phyloP scores from a whole-genome alignment of 2,888 invertebrate genomes.

The Antheraea assamensis region DNA sequence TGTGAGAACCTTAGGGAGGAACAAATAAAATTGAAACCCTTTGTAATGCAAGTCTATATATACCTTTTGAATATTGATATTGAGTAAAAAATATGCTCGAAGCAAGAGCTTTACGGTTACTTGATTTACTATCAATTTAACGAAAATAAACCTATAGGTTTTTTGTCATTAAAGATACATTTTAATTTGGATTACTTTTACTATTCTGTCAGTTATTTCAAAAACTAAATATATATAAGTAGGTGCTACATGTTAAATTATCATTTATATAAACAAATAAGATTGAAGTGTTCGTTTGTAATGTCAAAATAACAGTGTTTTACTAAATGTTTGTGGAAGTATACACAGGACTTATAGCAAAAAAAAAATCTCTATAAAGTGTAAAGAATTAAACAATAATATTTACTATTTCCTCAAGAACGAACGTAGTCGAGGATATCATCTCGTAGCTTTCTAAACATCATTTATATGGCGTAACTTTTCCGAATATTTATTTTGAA shows the following conservation, averaged over 20 bases:
- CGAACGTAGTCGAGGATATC: too few relatives aligned
- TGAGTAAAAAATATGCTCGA: conserved; percentile 21
- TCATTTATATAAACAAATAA: too few relatives aligned
- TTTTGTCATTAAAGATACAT: background rate
- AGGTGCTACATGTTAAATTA: too few relatives aligned
- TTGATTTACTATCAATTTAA: background rate
- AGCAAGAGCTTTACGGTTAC: background rate
- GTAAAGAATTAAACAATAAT: too few relatives aligned
- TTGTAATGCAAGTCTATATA: conserved; percentile 46
- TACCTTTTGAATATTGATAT: conserved; percentile 51
- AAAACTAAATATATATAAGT: too few relatives aligned
- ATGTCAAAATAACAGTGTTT: too few relatives aligned
- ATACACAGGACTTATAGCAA: too few relatives aligned
- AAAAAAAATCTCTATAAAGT: too few relatives aligned
- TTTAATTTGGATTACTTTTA: background rate
- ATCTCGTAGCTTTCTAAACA: background rate
- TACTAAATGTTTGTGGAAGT: too few relatives aligned
- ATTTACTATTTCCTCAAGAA: too few relatives aligned
- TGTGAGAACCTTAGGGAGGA: conserved; percentile 41
- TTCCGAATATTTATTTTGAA: background rate
- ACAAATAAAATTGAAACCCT: conserved; percentile 57
- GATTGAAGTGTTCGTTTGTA: too few relatives aligned
- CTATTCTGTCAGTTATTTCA: too few relatives aligned
- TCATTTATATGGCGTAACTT: background rate
- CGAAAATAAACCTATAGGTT: background rate